Evolutionary conservation across 2,888 invertebrate genomes (phyloP), one percentile per base, ranked within the genome.

Genomic region (Antitype chi): DNA sequence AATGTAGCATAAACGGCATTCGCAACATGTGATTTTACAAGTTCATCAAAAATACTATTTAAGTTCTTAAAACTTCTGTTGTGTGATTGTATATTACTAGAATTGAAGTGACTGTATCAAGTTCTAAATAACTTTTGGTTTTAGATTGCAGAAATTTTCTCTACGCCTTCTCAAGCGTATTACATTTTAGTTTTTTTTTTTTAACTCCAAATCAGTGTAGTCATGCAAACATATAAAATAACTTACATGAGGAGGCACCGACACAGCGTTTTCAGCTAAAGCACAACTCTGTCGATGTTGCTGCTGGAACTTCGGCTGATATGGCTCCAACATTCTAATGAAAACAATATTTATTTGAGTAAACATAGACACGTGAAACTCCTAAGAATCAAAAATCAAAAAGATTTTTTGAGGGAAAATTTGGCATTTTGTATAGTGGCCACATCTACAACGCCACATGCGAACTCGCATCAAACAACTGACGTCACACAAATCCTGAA

Each of bases 281-380:
- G 97, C 98, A 92, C 98, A 98, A 89, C 98, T 98, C 88, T 98
- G 97, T 87, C 98, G 97, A 94, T 98, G 98, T 88, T 98, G 98
- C 89, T 98, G 98, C 91, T 98, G 98, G 92, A 99, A 99, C 94
- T 99, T 98, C 3, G 99, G 99, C 91, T 99, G 98, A 94, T 99
- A 99, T 0, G 99, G 99, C 93, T 99, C 98, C 94, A 99, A 94
- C 98, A 98, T 99, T 84, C 99, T 98, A 91, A 7, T 38, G 52
- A 69, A 70, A 62, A 60, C 32, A 52, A 69, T 5, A n/a, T 13
- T 15, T 23, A 66, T 32, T 78, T 55, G 1, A 38, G n/a, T 9
- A 25, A n/a, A 43, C 3, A 3, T 28, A 3, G 15, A 3, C 20
- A 66, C 0, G 13, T 20, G 23, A 28, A 66, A 49, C 13, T 20